A percentile compares a stretch with the other conserved stretches of the same genome.
Evolutionary conservation across 2,888 invertebrate species (phyloP).

Genomic region (Sinohyriopsis cumingii): DNA sequence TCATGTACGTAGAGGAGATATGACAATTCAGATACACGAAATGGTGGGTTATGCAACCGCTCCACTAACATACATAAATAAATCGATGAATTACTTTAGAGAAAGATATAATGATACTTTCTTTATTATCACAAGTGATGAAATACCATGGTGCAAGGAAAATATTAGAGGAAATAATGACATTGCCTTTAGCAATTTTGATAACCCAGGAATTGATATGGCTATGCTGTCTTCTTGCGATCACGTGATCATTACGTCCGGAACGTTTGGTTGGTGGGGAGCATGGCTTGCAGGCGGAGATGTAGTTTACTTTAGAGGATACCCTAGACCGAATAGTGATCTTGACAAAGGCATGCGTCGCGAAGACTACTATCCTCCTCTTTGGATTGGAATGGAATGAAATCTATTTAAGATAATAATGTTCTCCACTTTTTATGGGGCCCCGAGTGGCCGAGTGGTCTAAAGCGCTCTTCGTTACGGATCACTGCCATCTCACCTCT

Average conservation of each 20-base stretch:
- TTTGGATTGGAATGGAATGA: constrained; percentile 22
- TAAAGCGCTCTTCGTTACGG: too few species aligned
- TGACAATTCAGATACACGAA: constrained; percentile 14
- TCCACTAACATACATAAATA: constrained; percentile 30
- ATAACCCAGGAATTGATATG: constrained; percentile 12
- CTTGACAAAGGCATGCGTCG: constrained; percentile 12
- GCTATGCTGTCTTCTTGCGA: constrained; percentile 20
- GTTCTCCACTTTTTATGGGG: too few species aligned
- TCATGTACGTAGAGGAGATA: constrained; percentile 50
- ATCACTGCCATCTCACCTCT: too few species aligned
- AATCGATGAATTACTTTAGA: constrained; percentile 43
- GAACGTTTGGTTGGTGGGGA: constrained; percentile 36
- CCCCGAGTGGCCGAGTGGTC: too few species aligned
- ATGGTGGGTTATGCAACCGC: constrained; percentile 45
- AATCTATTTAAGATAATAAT: too few species aligned
- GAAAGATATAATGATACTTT: constrained; percentile 27
- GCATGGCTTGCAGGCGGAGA: constrained; percentile 25
- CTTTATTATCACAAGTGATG: constrained; percentile 48
- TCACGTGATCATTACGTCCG: constrained; percentile 27
- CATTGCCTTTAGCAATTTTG: constrained; percentile 10
- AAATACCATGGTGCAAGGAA: constrained; percentile 39
- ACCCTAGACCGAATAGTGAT: constrained; percentile 18
- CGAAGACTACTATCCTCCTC: constrained; percentile 15
- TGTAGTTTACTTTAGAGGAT: constrained; percentile 21
- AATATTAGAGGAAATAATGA: constrained; percentile 15